Evolutionary conservation across 2,888 invertebrate genomes (phyloP), one percentile per base, ranked within the genome.

Genomic region (Boloria euphrosyne): DNA sequence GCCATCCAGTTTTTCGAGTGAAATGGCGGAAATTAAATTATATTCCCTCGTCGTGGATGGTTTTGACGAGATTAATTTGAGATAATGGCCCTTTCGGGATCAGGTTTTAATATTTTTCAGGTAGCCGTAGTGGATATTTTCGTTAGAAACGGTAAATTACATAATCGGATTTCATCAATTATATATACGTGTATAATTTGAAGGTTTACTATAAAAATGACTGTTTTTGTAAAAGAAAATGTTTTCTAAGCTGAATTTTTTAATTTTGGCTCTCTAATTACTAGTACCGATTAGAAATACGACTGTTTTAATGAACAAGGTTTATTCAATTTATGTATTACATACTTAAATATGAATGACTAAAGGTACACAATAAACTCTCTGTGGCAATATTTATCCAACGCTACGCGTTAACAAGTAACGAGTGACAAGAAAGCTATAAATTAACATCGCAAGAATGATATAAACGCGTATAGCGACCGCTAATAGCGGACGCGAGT

Each of bases 11-110:
- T 81, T 80, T 79, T 79, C 73, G 73, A 78, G 80, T 78, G 82
- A 81, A 86, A 86, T 84, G 80, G 86, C 81, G 86, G 83, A 88
- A 87, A 90, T 90, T 89, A 85, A 87, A 89, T 90, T 87, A 89
- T 87, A 84, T 84, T 84, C 80, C 80, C 78, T 79, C 76, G 75
- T 73, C 76, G 69, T 76, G 77, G 76, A 77, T 77, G 78, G 75
- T 82, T 79, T 77, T 79, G 82, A 81, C 76, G 80, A 81, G 82
- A 85, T 85, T 86, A 86, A 81, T 80, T 76, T 74, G 75, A 78
- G 82, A 84, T 84, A 85, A 87, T 81, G 78, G 77, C 67, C 67
- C 71, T 69, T 75, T 73, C 71, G 71, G 61, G 71, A 57, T 61
- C 57, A 63, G 64, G 64, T 31, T 52, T 69, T 53, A 43, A 27